Evolutionary conservation across 92 coral and sea anemone genomes (phyloP), one percentile per base, ranked within the genome.

Genomic region (Porites rus): DNA sequence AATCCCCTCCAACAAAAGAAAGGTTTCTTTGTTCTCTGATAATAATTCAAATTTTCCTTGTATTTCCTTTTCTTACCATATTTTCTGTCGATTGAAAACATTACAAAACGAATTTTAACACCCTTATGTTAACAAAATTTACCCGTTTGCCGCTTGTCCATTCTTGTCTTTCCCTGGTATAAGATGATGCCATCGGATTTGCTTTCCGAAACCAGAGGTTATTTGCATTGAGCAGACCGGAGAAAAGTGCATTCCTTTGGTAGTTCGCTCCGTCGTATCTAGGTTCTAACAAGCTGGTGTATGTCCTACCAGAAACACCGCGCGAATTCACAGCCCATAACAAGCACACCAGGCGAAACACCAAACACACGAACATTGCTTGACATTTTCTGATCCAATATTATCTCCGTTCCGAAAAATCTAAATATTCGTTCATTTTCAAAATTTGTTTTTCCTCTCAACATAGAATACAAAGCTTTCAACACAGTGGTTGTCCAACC

Each of bases 341-440:
- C 69, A 83, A 83, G 73, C 87, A 72, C 46, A 83, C 72, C 78
- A 63, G 79, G 79, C 51, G 70, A 61, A 83, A 17, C 43, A 61
- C 66, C 60, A 51, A 62, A 1, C 87, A 70, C 25, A 74, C 68
- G 64, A 73, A 54, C 94, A 92, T 92, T 79, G 22, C 92, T 79
- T 24, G 90, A 72, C 94, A 92, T 92, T 88, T 85, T 85, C 85
- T 76, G 65, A 46, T 10, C 16, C 66, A 43, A 28, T 46, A n/a
- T 78, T 46, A 51, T 63, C 72, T 74, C 8, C 17, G 22, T 4
- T 59, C 20, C 18, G 22, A 8, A 25, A 38, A 25, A 19, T 13
- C 31, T 70, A 31, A 11, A 50, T 24, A 25, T 17, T 69, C 20
- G 46, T 54, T 69, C 85, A 81, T 69, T 20, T 18, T 38, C 46